Percentiles rank a stretch among this genome's conserved stretches.
phyloP scores from a whole-genome alignment of 2,797 vertebrate species.

The Myotis vivesi region DNA sequence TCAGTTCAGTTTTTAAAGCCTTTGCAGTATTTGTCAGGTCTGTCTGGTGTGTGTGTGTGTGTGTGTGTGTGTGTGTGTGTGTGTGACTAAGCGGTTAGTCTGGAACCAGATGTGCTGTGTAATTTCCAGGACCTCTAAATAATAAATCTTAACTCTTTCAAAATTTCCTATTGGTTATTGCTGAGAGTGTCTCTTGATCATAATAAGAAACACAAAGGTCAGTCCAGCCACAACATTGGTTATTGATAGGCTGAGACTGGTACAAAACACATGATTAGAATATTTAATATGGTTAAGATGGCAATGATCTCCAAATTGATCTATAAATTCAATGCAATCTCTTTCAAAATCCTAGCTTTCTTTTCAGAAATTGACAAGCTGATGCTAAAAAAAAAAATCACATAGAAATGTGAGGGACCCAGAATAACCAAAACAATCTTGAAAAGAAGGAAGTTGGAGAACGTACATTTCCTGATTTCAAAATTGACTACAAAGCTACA shows the following conservation, averaged over 20 bases:
- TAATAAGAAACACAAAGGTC: background rate
- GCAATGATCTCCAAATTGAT: background rate
- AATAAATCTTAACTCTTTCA: background rate
- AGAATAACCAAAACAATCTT: background rate
- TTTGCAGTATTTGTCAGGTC: background rate
- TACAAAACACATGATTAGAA: background rate
- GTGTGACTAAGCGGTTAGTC: background rate
- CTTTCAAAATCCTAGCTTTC: background rate
- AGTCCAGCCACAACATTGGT: background rate
- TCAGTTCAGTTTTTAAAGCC: slow-evolving; percentile 33
- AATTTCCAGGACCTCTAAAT: background rate
- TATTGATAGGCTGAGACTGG: background rate
- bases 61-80: background rate
- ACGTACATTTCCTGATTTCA: background rate
- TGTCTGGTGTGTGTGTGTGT: background rate
- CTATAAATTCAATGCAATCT: background rate
- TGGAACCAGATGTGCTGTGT: background rate
- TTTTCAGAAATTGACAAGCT: background rate
- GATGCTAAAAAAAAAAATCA: background rate
- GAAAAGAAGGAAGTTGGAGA: background rate
- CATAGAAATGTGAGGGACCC: background rate
- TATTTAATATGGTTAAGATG: background rate
- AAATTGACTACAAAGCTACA: background rate
- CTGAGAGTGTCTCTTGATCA: background rate
- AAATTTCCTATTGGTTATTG: background rate